Base-by-base conservation (phyloP, 2,113 vertebrate genomes). In the Serinus canaria region DNA sequence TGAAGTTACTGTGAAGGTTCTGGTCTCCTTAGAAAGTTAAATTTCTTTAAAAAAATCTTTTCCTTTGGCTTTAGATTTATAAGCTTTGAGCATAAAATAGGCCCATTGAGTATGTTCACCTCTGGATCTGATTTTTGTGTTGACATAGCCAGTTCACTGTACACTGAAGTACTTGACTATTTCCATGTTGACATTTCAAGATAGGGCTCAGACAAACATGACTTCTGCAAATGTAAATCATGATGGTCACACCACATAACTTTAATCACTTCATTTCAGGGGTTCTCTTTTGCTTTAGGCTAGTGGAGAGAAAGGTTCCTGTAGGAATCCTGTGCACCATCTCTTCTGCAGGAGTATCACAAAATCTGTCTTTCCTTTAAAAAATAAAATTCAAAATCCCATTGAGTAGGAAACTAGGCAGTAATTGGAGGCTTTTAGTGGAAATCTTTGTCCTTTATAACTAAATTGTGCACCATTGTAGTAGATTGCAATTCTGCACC, bases 401-500 rank as follows among this genome's bases (percentile, higher is more conserved):
- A 50, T 4, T 28, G 55, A 74, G 25, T 46, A 53, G 47, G 39
- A 74, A 89, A 25, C 15, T 69, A 7, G 63, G 30, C 91, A 70
- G 77, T 95, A 94, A 92, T 91, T 94, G 91, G 89, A 74, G 5
- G 6, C 92, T 92, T 95, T 96, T 81, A 96, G 94, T 93, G 82
- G 91, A 97, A 97, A 90, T 87, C 94, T 96, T 94, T 83, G 72
- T 93, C 70, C 59, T 76, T 33, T 92, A 53, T 92, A 95, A 94
- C 84, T 95, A 90, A 97, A 97, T 94, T 90, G 83, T 80, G 87
- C 90, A 86, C 73, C 4, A 6, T 88, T 92, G 70, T 89, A 93
- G 76, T 88, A 96, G 96, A 94, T 89, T 94, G 91, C 84, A 96
- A 23, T 95, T 92, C 96, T 96, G 91, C 67, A 94, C 90, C 75